phyloP scores from a whole-genome alignment of 2,888 invertebrate species.

The Himalopsyche kuldschensis region DNA sequence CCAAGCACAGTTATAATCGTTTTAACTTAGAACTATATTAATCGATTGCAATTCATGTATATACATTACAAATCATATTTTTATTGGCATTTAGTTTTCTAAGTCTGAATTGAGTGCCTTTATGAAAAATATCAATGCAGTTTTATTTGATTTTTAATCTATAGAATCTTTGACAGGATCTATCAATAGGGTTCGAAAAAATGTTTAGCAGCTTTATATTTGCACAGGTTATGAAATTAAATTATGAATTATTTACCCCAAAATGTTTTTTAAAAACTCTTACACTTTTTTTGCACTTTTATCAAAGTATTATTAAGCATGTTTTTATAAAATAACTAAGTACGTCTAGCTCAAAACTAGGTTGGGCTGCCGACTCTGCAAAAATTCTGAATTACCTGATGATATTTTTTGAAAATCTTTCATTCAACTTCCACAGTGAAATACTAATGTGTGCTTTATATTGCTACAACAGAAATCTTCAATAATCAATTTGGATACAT shows the following conservation, averaged over 20 bases:
- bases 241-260: constrained; percentile 4
- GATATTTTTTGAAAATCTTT: constrained; percentile 26
- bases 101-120: constrained; percentile 6
- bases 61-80: background rate
- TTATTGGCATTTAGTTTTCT: background rate
- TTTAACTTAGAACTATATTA: background rate
- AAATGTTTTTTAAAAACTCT: constrained; percentile 1
- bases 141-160: background rate
- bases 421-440: constrained; percentile 4
- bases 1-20: background rate
- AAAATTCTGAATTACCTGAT: constrained; percentile 9
- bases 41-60: background rate
- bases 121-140: background rate
- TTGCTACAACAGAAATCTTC: background rate
- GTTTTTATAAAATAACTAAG: constrained; percentile 3
- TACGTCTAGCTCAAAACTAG: background rate
- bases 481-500: no score
- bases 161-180: background rate
- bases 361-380: constrained; percentile 12
- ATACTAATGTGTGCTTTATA: background rate
- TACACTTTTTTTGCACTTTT: constrained; percentile 23
- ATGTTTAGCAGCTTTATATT: background rate
- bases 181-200: no score
- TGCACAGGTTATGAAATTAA: constrained; percentile 20
- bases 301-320: constrained; percentile 5